These are phyloP conservation scores for Pachypsylla venusta DNA, from an alignment of 1,140 invertebrate genomes.

Conservation along the genomic window DNA sequence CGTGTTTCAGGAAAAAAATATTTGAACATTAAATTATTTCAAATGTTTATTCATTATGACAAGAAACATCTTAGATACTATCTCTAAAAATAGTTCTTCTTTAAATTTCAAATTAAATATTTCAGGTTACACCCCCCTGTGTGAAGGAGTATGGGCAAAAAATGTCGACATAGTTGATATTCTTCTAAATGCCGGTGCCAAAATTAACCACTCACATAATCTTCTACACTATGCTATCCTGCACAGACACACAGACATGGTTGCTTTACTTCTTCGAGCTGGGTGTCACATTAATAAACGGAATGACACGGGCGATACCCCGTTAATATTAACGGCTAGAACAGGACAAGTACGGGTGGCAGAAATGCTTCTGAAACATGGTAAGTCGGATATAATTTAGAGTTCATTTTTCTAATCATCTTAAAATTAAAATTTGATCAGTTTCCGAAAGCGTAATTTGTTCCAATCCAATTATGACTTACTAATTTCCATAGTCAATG, in stretches of 20 bases:
- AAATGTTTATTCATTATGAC: too few relatives aligned
- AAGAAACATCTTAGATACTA: too few relatives aligned
- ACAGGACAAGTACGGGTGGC: constrained; percentile 36
- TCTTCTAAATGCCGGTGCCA: constrained; percentile 38
- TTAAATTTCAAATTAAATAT: constrained; percentile 12
- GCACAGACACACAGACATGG: constrained; percentile 35
- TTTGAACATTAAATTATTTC: too few relatives aligned
- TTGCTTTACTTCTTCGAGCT: constrained; percentile 32
- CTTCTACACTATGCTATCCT: constrained; percentile 39
- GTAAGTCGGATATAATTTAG: too few relatives aligned
- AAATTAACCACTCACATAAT: constrained; percentile 38
- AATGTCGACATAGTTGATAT: constrained; percentile 30
- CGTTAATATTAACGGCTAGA: constrained; percentile 42
- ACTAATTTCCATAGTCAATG: too few relatives aligned
- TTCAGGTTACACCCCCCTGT: constrained; percentile 36
- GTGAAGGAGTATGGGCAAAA: constrained; percentile 37
- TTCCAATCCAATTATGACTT: too few relatives aligned
- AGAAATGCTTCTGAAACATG: constrained; percentile 33
- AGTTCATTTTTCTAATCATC: too few relatives aligned
- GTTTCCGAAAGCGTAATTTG: too few relatives aligned
- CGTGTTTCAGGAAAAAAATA: too few relatives aligned
- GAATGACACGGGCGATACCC: constrained; percentile 39
- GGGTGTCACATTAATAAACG: constrained; percentile 37
- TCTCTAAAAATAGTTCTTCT: background rate
- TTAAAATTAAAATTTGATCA: too few relatives aligned